Percentiles rank a stretch among this genome's conserved stretches.
phyloP scores from a whole-genome alignment of 1,140 invertebrate species.

The Cydia pomonella region DNA sequence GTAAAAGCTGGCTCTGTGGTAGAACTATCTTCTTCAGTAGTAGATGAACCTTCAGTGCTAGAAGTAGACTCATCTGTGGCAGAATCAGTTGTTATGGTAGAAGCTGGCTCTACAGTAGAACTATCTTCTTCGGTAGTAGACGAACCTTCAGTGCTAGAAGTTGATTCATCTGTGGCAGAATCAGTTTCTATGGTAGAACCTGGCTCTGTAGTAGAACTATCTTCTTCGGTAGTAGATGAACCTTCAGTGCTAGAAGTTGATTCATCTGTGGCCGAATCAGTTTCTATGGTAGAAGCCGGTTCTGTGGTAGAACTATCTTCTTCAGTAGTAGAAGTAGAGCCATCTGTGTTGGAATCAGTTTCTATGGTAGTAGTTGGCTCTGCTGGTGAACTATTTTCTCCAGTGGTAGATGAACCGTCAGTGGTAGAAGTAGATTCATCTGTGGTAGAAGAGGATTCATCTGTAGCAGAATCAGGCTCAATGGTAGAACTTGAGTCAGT shows the following conservation, averaged over 20 bases:
- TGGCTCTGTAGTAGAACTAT: not conserved
- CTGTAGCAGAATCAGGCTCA: not conserved
- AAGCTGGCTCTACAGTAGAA: not conserved
- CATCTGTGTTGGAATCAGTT: not conserved
- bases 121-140: not conserved
- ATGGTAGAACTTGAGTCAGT: not conserved
- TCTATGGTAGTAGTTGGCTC: not conserved
- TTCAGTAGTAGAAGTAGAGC: not conserved
- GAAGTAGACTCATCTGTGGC: not conserved
- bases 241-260: slow-evolving; percentile 1
- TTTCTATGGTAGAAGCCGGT: not conserved
- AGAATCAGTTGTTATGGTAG: not conserved
- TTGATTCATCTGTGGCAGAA: not conserved
- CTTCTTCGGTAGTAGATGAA: not conserved
- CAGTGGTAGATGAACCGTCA: not conserved
- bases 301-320: not conserved
- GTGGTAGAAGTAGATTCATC: not conserved
- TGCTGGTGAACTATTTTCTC: not conserved
- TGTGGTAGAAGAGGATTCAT: not conserved
- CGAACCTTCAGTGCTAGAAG: not conserved
- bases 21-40: not conserved
- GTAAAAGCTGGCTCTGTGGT: not conserved
- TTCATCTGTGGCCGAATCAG: not conserved
- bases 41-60: not conserved
- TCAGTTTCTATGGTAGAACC: not conserved